A percentile compares a stretch with the other conserved stretches of the same genome.
phyloP scores from a whole-genome alignment of 1,140 invertebrate genomes.

The Sesamia nonagrioides region DNA sequence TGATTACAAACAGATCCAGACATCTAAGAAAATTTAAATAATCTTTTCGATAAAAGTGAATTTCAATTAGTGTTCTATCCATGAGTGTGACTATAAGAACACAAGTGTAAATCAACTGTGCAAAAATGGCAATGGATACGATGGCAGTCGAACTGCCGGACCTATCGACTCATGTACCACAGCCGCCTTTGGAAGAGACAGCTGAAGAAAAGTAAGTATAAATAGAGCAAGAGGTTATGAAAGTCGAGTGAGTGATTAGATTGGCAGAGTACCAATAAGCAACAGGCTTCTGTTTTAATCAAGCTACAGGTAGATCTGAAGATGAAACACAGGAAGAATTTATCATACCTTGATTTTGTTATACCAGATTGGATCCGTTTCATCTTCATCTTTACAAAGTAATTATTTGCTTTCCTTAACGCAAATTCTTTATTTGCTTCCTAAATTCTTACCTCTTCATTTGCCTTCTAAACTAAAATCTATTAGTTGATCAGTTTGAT shows the following conservation, averaged over 20 bases:
- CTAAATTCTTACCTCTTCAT: no score
- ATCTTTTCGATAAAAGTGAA: no score
- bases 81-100: slow-evolving; percentile 62
- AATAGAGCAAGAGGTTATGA: slow-evolving; percentile 1
- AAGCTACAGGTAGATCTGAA: not conserved
- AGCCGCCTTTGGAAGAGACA: slow-evolving; percentile 77
- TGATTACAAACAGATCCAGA: not conserved
- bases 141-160: slow-evolving; percentile 86
- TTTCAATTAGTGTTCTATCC: slow-evolving; percentile 35
- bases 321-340: not conserved
- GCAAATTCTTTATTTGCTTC: no score
- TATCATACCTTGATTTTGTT: not conserved
- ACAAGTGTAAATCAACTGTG: slow-evolving; percentile 57
- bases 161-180: slow-evolving; percentile 72
- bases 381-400: not conserved
- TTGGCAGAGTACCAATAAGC: slow-evolving; percentile 30
- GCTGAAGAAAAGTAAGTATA: slow-evolving; percentile 84
- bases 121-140: slow-evolving; percentile 85
- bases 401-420: no score
- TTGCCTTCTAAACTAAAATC: no score
- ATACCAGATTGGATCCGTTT: not conserved
- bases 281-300: slow-evolving; percentile 32
- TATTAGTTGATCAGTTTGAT: no score
- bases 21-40: not conserved
- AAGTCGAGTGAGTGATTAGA: slow-evolving; percentile 15